Evolutionary conservation across 2,888 invertebrate genomes (phyloP).

Genomic region (Eledona agricola): DNA sequence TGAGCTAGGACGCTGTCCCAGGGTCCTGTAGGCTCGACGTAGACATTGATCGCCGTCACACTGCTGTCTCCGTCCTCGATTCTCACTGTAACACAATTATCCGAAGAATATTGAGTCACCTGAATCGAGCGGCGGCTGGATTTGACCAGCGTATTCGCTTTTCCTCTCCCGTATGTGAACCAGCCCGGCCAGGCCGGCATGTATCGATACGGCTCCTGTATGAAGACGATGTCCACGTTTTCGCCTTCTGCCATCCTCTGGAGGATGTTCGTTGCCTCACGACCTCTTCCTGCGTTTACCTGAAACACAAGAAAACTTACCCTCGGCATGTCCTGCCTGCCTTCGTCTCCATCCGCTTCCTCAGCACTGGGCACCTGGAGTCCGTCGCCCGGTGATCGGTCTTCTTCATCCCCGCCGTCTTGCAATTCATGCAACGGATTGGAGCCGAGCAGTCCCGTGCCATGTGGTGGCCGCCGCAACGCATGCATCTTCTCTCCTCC

Average conservation of each 20-base stretch:
- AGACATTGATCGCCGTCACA: neutral
- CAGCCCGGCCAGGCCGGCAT: conserved; percentile 8
- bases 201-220: conserved; percentile 18
- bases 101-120: neutral
- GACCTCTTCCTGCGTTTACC: conserved; percentile 24
- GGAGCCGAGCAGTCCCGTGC: conserved; percentile 1
- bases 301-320: conserved; percentile 8
- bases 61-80: neutral
- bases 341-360: neutral
- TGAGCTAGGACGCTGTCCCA: neutral
- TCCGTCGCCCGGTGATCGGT: conserved; percentile 9
- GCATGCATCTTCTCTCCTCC: neutral
- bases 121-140: conserved; percentile 1
- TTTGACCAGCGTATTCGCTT: conserved; percentile 15
- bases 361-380: neutral
- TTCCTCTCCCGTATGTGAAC: conserved; percentile 4
- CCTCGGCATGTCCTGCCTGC: neutral
- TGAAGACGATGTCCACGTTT: conserved; percentile 8
- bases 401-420: too few relatives aligned
- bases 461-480: conserved; percentile 8
- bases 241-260: neutral
- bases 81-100: neutral
- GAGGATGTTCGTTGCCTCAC: conserved; percentile 5
- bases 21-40: conserved; percentile 9
- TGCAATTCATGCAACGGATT: conserved; percentile 6